Evolutionary conservation across 2,888 invertebrate genomes (phyloP).

Genomic region (Meganola albula): DNA sequence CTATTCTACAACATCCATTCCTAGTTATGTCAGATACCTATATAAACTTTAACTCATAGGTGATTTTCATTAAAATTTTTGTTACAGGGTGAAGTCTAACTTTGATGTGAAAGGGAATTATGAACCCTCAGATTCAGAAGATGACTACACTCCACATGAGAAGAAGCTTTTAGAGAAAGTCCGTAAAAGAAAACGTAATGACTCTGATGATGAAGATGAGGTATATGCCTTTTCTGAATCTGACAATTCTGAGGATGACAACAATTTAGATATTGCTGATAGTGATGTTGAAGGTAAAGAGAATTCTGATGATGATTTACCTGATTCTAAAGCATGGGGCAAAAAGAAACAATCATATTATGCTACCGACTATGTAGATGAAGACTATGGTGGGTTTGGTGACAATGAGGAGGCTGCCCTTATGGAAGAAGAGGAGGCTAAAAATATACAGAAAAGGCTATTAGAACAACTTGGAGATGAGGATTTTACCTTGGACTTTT

Average conservation of each 20-base stretch:
- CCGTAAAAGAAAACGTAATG: slow-evolving; percentile 70
- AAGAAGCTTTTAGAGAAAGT: slow-evolving; percentile 79
- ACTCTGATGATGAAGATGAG: slow-evolving; percentile 80
- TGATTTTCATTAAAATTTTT: too few species aligned
- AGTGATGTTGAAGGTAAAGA: slow-evolving; percentile 88
- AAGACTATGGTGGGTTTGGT: slow-evolving; percentile 86
- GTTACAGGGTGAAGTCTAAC: slow-evolving; percentile 59
- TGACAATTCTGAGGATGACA: slow-evolving; percentile 61
- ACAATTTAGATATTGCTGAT: slow-evolving; percentile 74
- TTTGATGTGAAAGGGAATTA: slow-evolving; percentile 75
- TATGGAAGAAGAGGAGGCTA: slow-evolving; percentile 90
- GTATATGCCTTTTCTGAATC: slow-evolving; percentile 79
- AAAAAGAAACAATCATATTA: slow-evolving; percentile 87
- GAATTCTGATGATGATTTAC: slow-evolving; percentile 82
- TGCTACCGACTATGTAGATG: slow-evolving; percentile 92
- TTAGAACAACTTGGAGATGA: slow-evolving; percentile 87
- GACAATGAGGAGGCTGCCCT: slow-evolving; percentile 84
- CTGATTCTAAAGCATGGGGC: slow-evolving; percentile 93
- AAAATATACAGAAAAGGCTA: slow-evolving; percentile 86
- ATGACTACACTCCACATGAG: slow-evolving; percentile 83
- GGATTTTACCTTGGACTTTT: slow-evolving; percentile 83
- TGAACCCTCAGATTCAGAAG: slow-evolving; percentile 83
- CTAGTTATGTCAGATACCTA: too few species aligned
- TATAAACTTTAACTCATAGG: too few species aligned
- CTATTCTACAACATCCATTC: too few species aligned